Percentiles rank a stretch among this genome's conserved stretches.
Evolutionary conservation across 2,888 invertebrate species (phyloP).

Genomic region (Trissolcus japonicus): DNA sequence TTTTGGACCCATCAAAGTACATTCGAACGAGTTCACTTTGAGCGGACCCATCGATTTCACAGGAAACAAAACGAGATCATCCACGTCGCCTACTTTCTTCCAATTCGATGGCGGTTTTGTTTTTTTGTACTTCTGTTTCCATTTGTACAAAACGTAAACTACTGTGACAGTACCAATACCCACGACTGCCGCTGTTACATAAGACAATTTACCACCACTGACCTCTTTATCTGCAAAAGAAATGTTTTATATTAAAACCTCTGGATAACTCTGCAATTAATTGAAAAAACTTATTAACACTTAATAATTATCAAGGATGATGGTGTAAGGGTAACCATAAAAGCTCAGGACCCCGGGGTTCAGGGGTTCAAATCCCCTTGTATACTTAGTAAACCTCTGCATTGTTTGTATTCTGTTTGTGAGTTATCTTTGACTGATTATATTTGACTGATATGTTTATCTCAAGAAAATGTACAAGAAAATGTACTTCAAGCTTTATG

Average conservation of each 20-base stretch:
- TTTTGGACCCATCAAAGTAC: constrained; percentile 14
- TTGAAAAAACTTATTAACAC: not conserved
- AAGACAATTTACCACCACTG: constrained; percentile 15
- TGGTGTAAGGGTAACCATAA: too few species aligned
- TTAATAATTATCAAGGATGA: too few species aligned
- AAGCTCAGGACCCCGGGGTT: too few species aligned
- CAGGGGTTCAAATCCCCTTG: too few species aligned
- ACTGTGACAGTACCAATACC: constrained; percentile 21
- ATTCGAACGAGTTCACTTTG: constrained; percentile 4
- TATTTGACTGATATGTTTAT: too few species aligned
- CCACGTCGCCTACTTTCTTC: constrained; percentile 16
- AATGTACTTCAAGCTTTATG: too few species aligned
- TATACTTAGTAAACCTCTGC: too few species aligned
- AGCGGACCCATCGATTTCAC: constrained; percentile 35
- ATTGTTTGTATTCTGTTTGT: too few species aligned
- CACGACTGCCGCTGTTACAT: constrained; percentile 35
- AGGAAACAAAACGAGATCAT: constrained; percentile 11
- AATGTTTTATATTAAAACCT: not conserved
- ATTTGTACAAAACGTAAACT: constrained; percentile 13
- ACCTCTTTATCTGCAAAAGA: constrained; percentile 27
- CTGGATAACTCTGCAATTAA: not conserved
- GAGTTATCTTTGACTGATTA: too few species aligned
- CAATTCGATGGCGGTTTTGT: constrained; percentile 15
- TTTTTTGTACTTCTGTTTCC: constrained; percentile 11
- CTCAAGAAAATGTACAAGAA: too few species aligned